Base-by-base conservation (phyloP, 2,888 invertebrate genomes). In the Agrenia bidenticulata region DNA sequence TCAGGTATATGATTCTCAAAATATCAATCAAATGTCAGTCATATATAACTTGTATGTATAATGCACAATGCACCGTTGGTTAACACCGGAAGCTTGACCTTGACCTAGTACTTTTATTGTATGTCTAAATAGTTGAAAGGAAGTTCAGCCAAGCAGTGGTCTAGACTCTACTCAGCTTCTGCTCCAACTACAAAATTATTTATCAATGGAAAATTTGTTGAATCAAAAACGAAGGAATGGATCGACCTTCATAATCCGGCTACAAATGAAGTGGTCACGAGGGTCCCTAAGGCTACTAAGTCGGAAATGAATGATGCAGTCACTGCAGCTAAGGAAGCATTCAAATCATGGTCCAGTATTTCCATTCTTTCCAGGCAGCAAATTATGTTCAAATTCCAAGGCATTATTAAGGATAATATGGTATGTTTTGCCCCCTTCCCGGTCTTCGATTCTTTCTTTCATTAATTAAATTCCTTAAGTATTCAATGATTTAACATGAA, bases 161-260 rank as follows among this genome's bases (percentile, higher is more conserved):
- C 58, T 2, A 17, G 59, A 32, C 21, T 26, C 2, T 64, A 59
- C 42, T 37, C 73, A 17, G 80, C 85, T 32, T 81, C 83, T 9
- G 86, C 85, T 2, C 84, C 90, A 1, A 88, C 89, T 5, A 94
- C 94, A 23, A 97, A 98, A 81, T 85, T 97, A 67, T 99, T 92
- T 81, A 93, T 99, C 76, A 89, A 98, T 84, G 97, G 97, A 63
- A 88, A 96, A 81, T 91, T 92, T 81, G 80, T 85, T 67, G 97
- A 99, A 70, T 99, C 98, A 0, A 90, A 95, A 80, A 87, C 96
- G 0, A 88, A 82, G 23, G 89, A 97, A 77, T 99, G 94, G 90
- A 91, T 97, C 77, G 96, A 98, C 77, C 85, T 99, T 11, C 90
- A 92, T 74, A 91, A 99, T 82, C 99, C 99, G 51, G 94, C 94